Base-by-base conservation (phyloP, 2,888 invertebrate species). In the Formica aserva region DNA sequence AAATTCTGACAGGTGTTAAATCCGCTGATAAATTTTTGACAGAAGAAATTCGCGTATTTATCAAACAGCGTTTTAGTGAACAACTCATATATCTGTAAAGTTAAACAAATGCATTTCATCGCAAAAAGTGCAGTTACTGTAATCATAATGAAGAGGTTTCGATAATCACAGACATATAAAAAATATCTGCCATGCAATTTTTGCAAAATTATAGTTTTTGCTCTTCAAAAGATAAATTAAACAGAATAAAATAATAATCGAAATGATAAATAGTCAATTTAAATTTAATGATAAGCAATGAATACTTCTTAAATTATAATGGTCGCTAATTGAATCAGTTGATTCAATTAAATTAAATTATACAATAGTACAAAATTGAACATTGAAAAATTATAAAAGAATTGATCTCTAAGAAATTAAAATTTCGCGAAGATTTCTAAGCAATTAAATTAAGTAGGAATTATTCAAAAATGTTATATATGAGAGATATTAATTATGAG, bases 1-100 rank as follows among this genome's bases (percentile, higher is more conserved):
- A 86, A 74, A 57, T 80, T 38, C 22, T 32, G 67, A 0, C 9
- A 41, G 60, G 15, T 18, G 5, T 72, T 52, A 84, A 81, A 80
- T 60, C 77, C 52, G 35, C 48, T 32, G 38, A 77, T 67, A 48
- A n/a, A 48, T n/a, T 77, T 11, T 15, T n/a, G n/a, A 5, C n/a
- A 29, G 18, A 13, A 65, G 18, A 35, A 41, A 62, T 62, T 8
- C 32, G 18, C 18, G 9, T 41, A 41, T 9, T 35, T 71, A 15
- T n/a, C 13, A 9, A 52, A 22, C 52, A 38, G 15, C 13, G 15
- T 71, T 71, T 48, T 32, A n/a, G 29, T 8, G n/a, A 60, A 41
- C 9, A 1, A 48, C 15, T 41, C 2, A 41, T 13, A 11, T 26
- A 1, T 15, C 6, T 29, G 0, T 15, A 26, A 41, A 18, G 2